These are phyloP conservation scores for Catagonus wagneri DNA, from an alignment of 2,113 vertebrate genomes.

Conservation along the genomic window DNA sequence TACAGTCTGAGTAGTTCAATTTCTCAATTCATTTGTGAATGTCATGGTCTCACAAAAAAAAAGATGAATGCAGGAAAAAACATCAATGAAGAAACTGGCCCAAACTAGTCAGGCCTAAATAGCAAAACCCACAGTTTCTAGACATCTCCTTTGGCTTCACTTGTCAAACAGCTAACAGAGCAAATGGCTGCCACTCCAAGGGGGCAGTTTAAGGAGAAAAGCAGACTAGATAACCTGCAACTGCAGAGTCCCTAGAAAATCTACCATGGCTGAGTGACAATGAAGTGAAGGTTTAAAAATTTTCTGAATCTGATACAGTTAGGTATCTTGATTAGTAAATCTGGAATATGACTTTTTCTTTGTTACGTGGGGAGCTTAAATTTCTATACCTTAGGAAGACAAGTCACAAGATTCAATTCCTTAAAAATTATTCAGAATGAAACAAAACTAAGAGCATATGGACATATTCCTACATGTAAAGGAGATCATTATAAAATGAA, in stretches of 20 bases:
- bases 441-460: background rate
- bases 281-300: background rate
- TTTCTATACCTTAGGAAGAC: conserved; percentile 33
- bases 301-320: conserved; percentile 11
- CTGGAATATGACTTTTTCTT: conserved; percentile 3
- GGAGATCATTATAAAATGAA: conserved; percentile 12
- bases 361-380: background rate
- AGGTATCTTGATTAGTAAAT: background rate
- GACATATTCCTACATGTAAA: background rate
- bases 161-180: background rate
- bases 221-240: background rate
- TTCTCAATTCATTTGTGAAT: conserved; percentile 49
- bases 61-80: background rate
- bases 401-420: conserved; percentile 27
- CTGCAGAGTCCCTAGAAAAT: background rate
- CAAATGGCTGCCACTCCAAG: background rate
- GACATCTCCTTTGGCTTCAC: background rate
- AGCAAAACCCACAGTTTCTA: conserved; percentile 21
- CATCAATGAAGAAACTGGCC: conserved; percentile 40
- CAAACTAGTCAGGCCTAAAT: conserved; percentile 8
- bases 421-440: conserved; percentile 59
- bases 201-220: background rate
- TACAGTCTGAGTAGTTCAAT: conserved; percentile 54
- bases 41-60: background rate
- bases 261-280: background rate